A percentile compares a stretch with the other conserved stretches of the same genome.
phyloP scores from a whole-genome alignment of 1,140 invertebrate genomes.

The Drosophila ogumai region DNA sequence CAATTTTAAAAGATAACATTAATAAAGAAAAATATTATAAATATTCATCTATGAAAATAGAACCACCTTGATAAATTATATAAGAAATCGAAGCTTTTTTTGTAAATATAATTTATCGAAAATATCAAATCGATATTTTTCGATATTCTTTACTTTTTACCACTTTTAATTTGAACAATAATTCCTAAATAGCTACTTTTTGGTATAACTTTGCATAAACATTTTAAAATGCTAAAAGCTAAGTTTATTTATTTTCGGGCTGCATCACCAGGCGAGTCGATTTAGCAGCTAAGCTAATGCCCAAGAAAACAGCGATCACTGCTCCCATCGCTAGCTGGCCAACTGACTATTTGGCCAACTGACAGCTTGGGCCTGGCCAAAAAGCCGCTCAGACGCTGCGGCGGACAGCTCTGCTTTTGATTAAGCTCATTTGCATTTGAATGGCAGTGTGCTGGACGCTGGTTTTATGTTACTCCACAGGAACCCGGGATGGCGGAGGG shows the following conservation, averaged over 20 bases:
- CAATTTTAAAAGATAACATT: not conserved
- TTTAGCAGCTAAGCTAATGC: not conserved
- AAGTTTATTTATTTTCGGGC: no score
- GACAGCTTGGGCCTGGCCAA: conserved; percentile 39
- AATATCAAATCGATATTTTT: not conserved
- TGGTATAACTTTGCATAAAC: no score
- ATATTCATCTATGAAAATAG: not conserved
- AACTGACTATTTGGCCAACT: conserved; percentile 5
- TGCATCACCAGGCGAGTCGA: not conserved
- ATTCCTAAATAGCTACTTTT: not conserved
- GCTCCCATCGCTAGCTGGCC: conserved; percentile 19
- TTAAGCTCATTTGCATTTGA: conserved; percentile 82
- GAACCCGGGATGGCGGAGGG: not conserved
- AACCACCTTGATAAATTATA: not conserved
- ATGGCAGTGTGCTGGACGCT: conserved; percentile 48
- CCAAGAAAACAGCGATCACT: not conserved
- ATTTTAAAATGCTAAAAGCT: not conserved
- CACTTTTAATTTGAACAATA: not conserved
- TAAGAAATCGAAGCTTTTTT: not conserved
- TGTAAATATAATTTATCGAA: no score
- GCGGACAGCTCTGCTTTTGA: conserved; percentile 74
- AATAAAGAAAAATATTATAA: no score
- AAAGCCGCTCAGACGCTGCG: conserved; percentile 44
- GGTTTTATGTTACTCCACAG: conserved; percentile 72
- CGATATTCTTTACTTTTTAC: no score